These are phyloP conservation scores for Drosophila nasuta DNA, from an alignment of 1,140 invertebrate species.

Conservation along the genomic window DNA sequence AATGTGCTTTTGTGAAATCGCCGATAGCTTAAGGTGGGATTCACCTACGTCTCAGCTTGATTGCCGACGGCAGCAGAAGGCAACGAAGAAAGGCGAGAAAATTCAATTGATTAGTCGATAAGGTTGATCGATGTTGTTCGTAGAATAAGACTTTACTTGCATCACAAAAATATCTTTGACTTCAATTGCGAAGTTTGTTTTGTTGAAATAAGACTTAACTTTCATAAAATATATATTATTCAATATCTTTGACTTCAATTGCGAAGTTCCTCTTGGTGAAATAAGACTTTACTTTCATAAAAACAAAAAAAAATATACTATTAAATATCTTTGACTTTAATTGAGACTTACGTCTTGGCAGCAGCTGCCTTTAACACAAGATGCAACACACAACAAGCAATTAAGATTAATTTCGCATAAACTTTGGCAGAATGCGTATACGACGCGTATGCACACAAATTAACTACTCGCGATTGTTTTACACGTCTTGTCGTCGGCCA, in stretches of 20 bases:
- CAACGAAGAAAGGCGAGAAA: conserved; percentile 25
- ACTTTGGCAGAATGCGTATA: conserved; percentile 65
- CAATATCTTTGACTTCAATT: too few relatives aligned
- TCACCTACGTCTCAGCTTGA: conserved; percentile 7
- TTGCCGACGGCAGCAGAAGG: conserved; percentile 7
- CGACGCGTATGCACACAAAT: conserved; percentile 62
- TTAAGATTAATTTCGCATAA: conserved; percentile 76
- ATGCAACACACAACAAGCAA: conserved; percentile 36
- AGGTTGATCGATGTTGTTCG: conserved; percentile 59
- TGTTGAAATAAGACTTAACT: too few relatives aligned
- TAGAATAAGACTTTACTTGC: neutral
- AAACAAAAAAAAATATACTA: too few relatives aligned
- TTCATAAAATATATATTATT: too few relatives aligned
- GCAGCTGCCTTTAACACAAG: neutral
- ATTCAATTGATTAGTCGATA: conserved; percentile 70
- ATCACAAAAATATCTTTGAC: too few relatives aligned
- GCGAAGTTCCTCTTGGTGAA: too few relatives aligned
- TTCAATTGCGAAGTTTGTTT: too few relatives aligned
- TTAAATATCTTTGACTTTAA: neutral
- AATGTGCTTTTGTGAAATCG: conserved; percentile 49
- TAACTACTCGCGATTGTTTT: conserved; percentile 74
- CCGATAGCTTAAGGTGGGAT: conserved; percentile 49
- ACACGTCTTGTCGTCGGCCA: conserved; percentile 51
- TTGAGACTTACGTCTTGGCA: neutral
- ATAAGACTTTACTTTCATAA: too few relatives aligned